Conservation (phyloP, 1,140 invertebrate genomes). For the Pteromalus puparum region DNA sequence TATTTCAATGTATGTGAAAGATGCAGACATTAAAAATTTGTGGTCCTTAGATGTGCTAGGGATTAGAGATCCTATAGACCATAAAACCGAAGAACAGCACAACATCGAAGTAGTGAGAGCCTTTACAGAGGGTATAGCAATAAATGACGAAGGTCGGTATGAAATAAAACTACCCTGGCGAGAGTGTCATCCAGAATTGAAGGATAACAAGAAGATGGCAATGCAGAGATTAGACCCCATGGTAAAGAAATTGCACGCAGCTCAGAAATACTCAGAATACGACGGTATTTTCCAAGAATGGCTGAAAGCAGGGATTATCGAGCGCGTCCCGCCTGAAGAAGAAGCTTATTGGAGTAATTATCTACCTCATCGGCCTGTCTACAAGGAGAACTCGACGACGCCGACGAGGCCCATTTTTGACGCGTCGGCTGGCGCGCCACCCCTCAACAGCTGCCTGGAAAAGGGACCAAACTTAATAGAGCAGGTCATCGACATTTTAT, state of each 20-base stretch:
- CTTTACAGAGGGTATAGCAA: conserved; percentile 56
- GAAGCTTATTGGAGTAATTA: too few relatives aligned
- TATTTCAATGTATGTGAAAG: too few relatives aligned
- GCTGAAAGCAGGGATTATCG: conserved; percentile 56
- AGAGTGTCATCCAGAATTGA: too few relatives aligned
- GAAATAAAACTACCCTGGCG: too few relatives aligned
- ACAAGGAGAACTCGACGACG: too few relatives aligned
- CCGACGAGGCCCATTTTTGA: not conserved
- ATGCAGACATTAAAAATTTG: too few relatives aligned
- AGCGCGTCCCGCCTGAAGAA: conserved; percentile 42
- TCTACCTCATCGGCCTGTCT: too few relatives aligned
- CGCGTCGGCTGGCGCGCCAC: conserved; percentile 44
- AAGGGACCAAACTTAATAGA: conserved; percentile 66
- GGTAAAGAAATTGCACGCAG: conserved; percentile 53
- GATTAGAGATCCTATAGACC: too few relatives aligned
- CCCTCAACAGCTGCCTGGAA: conserved; percentile 51
- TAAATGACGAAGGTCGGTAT: not conserved
- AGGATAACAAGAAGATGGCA: too few relatives aligned
- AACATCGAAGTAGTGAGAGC: conserved; percentile 51
- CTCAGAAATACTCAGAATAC: conserved; percentile 34
- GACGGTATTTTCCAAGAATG: conserved; percentile 58
- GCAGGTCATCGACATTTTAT: conserved; percentile 63
- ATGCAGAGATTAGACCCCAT: too few relatives aligned
- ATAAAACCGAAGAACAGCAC: too few relatives aligned
- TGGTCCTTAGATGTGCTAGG: too few relatives aligned